Base-by-base conservation (phyloP, 2,888 invertebrate genomes). In the Eurytoma californica region DNA sequence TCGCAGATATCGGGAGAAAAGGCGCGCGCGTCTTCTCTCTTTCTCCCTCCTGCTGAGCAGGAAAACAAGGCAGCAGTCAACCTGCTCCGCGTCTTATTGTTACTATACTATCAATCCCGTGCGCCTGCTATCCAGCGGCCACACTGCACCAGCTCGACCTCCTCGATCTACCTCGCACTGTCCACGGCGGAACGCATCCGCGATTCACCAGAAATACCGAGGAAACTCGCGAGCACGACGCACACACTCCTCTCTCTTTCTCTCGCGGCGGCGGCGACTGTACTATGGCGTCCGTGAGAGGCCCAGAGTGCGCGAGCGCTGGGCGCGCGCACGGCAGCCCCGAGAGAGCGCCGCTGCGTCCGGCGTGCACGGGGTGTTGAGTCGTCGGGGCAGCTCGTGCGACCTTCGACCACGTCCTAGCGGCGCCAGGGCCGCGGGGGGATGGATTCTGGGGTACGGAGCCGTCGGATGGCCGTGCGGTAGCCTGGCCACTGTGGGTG, bases 21-120 rank as follows among this genome's bases (percentile, higher is more conserved):
- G 28, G n/a, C 68, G 30, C 68, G 68, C 68, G 68, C n/a, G 20
- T 53, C 20, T 47, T 16, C 63, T 39, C 39, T 30, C 39, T 39
- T 47, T n/a, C 39, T 51, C 51, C 24, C 66, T 51, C 66, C 20
- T 49, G 18, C 65, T 61, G 20, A 30, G n/a, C 16, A 47, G 47
- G 16, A 39, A 39, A 39, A 39, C 39, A 39, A 39, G 39, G 39
- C 39, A 39, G 39, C 39, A 39, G 39, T 39, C 9, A 39, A 39
- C 39, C 39, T 39, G 39, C 39, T 39, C 39, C 39, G 39, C 39
- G 39, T 39, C 39, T 39, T 39, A 39, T 39, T 39, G 39, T 39
- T 39, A 39, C 39, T 9, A 7, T 9, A n/a, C 39, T 39, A 9
- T 9, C 9, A 24, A 24, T 24, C 24, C 24, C 24, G 24, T 24